These are phyloP conservation scores for Ceratosolen fusciceps DNA, from an alignment of 1,140 invertebrate genomes.

Conservation along the genomic window DNA sequence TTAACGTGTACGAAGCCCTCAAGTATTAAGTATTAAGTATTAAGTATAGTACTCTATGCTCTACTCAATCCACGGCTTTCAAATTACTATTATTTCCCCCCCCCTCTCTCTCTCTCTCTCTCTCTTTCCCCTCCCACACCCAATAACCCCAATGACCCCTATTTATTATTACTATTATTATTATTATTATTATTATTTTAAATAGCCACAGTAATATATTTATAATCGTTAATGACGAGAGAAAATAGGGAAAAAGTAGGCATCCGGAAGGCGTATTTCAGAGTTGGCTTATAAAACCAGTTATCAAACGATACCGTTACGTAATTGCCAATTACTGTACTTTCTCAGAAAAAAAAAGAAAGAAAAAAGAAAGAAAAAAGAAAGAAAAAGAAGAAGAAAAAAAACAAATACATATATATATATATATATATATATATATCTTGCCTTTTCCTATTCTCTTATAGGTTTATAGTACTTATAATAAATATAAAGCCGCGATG, in stretches of 20 bases:
- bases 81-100: background rate
- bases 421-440: background rate
- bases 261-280: background rate
- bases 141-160: too few species aligned
- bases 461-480: background rate
- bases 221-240: background rate
- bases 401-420: too few species aligned
- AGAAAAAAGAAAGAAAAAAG: too few species aligned
- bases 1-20: background rate
- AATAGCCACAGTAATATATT: background rate
- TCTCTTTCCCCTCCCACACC: too few species aligned
- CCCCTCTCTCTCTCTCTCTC: too few species aligned
- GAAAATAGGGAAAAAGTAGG: background rate
- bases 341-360: too few species aligned
- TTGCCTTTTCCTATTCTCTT: background rate
- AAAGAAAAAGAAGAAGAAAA: too few species aligned
- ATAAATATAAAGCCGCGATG: background rate
- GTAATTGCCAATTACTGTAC: slow-evolving; percentile 61
- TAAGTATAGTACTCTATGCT: background rate
- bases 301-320: slow-evolving; percentile 46
- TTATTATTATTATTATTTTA: too few species aligned
- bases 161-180: too few species aligned
- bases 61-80: background rate
- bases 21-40: too few species aligned
- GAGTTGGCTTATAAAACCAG: background rate